Evolutionary conservation across 1,140 invertebrate species (phyloP).

Genomic region (Halyomorpha halys): DNA sequence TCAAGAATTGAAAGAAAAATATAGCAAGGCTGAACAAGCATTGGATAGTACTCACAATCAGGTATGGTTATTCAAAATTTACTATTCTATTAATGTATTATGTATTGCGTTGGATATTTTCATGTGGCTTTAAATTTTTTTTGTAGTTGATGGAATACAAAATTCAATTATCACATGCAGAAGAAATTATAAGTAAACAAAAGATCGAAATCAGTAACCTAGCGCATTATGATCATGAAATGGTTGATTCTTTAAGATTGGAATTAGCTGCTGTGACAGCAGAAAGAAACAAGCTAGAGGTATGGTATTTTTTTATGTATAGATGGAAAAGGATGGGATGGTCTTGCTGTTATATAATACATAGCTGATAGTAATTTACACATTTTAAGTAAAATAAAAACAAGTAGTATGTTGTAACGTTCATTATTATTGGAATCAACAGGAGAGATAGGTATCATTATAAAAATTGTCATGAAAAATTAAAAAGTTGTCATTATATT

Average conservation of each 20-base stretch:
- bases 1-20: slow-evolving; percentile 43
- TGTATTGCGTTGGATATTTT: neutral
- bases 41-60: slow-evolving; percentile 39
- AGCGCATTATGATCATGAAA: slow-evolving; percentile 40
- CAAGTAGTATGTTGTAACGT: too few species aligned
- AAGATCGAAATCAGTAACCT: slow-evolving; percentile 43
- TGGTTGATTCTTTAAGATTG: slow-evolving; percentile 44
- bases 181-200: slow-evolving; percentile 40
- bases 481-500: too few species aligned
- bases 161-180: slow-evolving; percentile 39
- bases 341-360: too few species aligned
- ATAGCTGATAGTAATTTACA: too few species aligned
- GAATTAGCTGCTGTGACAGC: slow-evolving; percentile 42
- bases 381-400: too few species aligned
- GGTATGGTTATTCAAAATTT: slow-evolving; percentile 1
- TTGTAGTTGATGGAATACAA: slow-evolving; percentile 36
- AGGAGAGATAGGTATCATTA: too few species aligned
- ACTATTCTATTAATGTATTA: neutral
- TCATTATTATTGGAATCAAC: too few species aligned
- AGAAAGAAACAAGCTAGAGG: slow-evolving; percentile 44
- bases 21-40: slow-evolving; percentile 47
- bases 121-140: neutral
- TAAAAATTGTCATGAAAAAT: too few species aligned
- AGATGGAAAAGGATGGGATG: too few species aligned
- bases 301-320: slow-evolving; percentile 28